These are phyloP conservation scores for Micrastur ruficollis DNA, from an alignment of 2,797 vertebrate species.

Conservation along the genomic window DNA sequence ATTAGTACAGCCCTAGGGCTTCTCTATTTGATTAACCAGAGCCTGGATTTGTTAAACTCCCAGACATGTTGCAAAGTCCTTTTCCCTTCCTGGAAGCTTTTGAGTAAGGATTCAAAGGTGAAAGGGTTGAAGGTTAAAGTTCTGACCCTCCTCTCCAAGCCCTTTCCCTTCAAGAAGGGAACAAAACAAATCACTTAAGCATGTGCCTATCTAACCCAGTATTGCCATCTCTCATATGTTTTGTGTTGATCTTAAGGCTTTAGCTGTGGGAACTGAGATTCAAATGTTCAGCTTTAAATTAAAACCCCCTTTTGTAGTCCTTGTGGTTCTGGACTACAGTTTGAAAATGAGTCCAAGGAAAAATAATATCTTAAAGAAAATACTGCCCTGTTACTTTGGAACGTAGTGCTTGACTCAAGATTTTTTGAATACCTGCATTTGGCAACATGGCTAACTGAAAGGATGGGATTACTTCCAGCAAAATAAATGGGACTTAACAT, in stretches of 20 bases:
- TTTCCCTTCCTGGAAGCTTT: conserved; percentile 50
- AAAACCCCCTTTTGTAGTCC: neutral
- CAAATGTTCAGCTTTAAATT: neutral
- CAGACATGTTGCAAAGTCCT: conserved; percentile 32
- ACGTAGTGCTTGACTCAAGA: neutral
- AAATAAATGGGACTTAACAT: neutral
- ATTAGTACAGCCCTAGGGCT: conserved; percentile 59
- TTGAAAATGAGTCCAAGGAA: neutral
- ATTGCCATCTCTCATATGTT: conserved; percentile 25
- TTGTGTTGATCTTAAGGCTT: conserved; percentile 28
- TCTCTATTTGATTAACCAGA: conserved; percentile 44
- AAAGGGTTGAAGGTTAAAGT: conserved; percentile 60
- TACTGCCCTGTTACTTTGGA: neutral
- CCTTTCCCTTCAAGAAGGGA: conserved; percentile 6
- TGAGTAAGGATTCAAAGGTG: conserved; percentile 58
- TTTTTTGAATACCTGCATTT: neutral
- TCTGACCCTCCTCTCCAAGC: conserved; percentile 35
- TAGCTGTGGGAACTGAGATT: neutral
- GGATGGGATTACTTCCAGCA: neutral
- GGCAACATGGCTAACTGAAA: neutral
- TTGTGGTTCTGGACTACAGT: neutral
- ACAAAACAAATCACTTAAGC: conserved; percentile 50
- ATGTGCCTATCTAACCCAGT: conserved; percentile 7
- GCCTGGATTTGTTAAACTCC: conserved; percentile 52
- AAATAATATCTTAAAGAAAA: neutral